A percentile compares a stretch with the other conserved stretches of the same genome.
Evolutionary conservation across 2,888 invertebrate genomes (phyloP).

Genomic region (Octonoba sinensis): DNA sequence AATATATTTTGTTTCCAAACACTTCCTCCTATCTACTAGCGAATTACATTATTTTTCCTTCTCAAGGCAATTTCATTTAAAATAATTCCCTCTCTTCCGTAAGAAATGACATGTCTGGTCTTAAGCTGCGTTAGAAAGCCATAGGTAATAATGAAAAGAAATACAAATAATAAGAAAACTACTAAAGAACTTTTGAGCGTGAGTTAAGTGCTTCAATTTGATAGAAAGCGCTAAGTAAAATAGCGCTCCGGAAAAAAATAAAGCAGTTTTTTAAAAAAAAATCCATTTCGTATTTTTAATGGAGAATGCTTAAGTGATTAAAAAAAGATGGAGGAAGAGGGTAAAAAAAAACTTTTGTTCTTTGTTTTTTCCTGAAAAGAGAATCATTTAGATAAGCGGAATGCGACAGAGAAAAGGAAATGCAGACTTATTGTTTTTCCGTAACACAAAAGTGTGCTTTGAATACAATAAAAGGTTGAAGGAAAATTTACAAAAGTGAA

Average conservation of each 20-base stretch:
- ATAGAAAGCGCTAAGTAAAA: conserved; percentile 59
- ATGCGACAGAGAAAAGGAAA: conserved; percentile 26
- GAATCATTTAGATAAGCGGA: conserved; percentile 51
- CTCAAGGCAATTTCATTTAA: too few species aligned
- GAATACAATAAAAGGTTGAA: conserved; percentile 23
- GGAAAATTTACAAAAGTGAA: conserved; percentile 8
- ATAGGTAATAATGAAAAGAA: background rate
- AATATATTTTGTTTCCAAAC: background rate
- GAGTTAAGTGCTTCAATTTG: conserved; percentile 54
- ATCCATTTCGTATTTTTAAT: conserved; percentile 55
- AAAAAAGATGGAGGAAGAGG: conserved; percentile 21
- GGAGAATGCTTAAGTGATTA: conserved; percentile 55
- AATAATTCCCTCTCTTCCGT: too few species aligned
- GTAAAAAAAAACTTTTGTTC: background rate
- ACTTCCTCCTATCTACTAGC: background rate
- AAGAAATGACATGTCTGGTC: too few species aligned
- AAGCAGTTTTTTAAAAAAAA: conserved; percentile 47
- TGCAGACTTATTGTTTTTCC: conserved; percentile 43
- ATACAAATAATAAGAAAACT: conserved; percentile 9
- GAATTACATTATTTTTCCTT: conserved; percentile 11
- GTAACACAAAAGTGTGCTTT: conserved; percentile 34
- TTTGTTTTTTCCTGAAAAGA: conserved; percentile 4
- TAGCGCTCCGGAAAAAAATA: conserved; percentile 14
- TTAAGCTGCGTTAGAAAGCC: too few species aligned
- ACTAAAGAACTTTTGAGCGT: conserved; percentile 50